A percentile compares a stretch with the other conserved stretches of the same genome.
Conservation (phyloP, 2,797 vertebrate species). For the Onychomys torridus region DNA sequence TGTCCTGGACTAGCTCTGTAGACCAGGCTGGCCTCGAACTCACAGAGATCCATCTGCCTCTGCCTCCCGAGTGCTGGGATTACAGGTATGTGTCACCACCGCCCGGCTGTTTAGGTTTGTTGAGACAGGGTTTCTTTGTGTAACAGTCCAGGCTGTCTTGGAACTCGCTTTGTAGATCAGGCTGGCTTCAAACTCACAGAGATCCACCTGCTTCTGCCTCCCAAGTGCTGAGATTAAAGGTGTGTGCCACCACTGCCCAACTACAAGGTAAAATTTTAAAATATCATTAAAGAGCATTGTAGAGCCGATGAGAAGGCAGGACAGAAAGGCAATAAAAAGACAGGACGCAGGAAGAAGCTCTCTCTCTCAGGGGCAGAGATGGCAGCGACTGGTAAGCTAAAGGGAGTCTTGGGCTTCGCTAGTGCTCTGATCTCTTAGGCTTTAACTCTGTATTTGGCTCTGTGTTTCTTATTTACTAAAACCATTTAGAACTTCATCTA, state of each 20-base stretch:
- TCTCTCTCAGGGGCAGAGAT: too few relatives aligned
- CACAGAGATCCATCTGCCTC: background rate
- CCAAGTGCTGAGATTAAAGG: background rate
- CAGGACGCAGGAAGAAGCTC: too few relatives aligned
- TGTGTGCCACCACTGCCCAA: fast-evolving
- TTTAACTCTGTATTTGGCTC: too few relatives aligned
- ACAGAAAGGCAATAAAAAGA: too few relatives aligned
- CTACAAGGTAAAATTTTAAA: background rate
- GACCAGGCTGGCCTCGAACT: background rate
- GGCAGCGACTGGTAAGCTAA: too few relatives aligned
- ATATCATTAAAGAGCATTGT: conserved; percentile 17
- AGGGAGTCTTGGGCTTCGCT: too few relatives aligned
- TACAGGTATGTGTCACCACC: too few relatives aligned
- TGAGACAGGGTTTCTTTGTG: background rate
- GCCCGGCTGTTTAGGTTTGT: background rate
- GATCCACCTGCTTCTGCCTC: background rate
- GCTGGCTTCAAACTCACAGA: too few relatives aligned
- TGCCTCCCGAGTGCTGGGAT: background rate
- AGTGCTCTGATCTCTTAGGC: too few relatives aligned
- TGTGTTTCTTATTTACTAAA: too few relatives aligned
- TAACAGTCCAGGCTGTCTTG: background rate
- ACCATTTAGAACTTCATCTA: too few relatives aligned
- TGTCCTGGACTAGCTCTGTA: background rate
- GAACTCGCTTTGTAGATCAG: background rate
- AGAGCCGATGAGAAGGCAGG: too few relatives aligned